Conservation (phyloP, 2,797 vertebrate genomes). For the Lepus townsendii region DNA sequence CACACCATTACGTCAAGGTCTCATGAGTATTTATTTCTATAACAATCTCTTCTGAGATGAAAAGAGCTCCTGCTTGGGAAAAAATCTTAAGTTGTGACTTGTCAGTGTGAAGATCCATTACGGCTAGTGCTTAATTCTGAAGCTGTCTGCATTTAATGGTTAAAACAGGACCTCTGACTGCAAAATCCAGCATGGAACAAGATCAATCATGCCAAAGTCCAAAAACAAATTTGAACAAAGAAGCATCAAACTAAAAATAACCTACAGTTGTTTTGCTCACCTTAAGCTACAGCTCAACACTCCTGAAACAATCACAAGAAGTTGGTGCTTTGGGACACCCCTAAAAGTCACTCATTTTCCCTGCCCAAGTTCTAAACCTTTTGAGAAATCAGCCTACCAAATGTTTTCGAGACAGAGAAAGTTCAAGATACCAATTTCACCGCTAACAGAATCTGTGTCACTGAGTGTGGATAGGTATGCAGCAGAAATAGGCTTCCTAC, state of each 20-base stretch:
- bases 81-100: background rate
- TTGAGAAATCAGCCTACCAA: background rate
- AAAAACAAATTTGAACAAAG: background rate
- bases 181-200: slow-evolving; percentile 3
- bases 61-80: background rate
- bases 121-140: background rate
- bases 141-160: background rate
- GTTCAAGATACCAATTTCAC: background rate
- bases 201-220: background rate
- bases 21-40: background rate
- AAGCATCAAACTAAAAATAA: slow-evolving; percentile 16
- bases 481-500: background rate
- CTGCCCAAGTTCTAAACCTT: background rate
- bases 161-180: background rate
- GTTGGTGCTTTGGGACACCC: background rate
- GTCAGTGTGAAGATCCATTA: background rate
- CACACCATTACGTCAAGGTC: background rate
- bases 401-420: background rate
- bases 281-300: background rate
- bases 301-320: background rate
- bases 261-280: background rate
- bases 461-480: background rate
- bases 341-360: background rate
- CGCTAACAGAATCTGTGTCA: background rate
- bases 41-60: background rate